These are phyloP conservation scores for Limnephilus rhombicus DNA, from an alignment of 2,888 invertebrate species.

Conservation along the genomic window DNA sequence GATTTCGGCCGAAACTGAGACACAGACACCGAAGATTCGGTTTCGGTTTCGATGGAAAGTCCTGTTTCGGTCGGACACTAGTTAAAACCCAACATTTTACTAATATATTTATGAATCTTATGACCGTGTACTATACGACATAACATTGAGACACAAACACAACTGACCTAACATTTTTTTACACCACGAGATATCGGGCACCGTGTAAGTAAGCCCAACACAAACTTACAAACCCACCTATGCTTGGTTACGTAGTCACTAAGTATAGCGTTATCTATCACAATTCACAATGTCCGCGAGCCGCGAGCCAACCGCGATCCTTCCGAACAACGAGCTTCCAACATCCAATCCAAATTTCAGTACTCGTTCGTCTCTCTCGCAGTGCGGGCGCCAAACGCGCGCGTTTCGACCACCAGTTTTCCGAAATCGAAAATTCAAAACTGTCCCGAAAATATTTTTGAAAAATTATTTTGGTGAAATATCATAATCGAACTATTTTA, in stretches of 20 bases:
- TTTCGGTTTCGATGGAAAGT: too few species aligned
- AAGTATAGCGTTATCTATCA: background rate
- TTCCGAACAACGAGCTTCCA: background rate
- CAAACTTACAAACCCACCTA: background rate
- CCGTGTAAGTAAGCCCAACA: background rate
- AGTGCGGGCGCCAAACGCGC: slow-evolving; percentile 3
- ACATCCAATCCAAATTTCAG: background rate
- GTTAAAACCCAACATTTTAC: too few species aligned
- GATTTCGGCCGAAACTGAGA: too few species aligned
- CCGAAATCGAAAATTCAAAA: background rate
- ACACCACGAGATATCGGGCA: background rate
- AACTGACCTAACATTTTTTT: background rate
- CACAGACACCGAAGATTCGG: too few species aligned
- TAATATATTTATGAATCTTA: too few species aligned
- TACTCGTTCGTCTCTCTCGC: background rate
- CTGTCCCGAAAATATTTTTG: background rate
- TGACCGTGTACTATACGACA: too few species aligned
- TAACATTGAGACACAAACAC: too few species aligned
- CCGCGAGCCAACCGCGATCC: background rate
- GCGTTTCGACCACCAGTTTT: background rate
- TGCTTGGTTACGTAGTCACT: background rate
- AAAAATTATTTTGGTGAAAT: background rate
- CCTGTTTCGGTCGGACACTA: too few species aligned
- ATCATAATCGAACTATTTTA: background rate
- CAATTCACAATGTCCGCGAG: background rate